phyloP scores from a whole-genome alignment of 2,113 vertebrate genomes.

The Prietella phreatophila region DNA sequence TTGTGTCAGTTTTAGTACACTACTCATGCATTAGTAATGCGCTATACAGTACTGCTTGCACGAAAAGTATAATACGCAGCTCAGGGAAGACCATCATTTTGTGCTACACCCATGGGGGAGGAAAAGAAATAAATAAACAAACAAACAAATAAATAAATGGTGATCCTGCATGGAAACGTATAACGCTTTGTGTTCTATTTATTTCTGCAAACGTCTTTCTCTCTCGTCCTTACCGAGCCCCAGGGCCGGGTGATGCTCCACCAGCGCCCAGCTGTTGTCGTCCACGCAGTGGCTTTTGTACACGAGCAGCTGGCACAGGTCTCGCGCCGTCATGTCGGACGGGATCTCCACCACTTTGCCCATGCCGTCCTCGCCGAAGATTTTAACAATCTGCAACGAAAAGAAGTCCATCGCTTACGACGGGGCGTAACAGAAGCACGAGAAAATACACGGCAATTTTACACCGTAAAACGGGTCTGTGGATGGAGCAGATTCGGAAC shows the following conservation, averaged over 20 bases:
- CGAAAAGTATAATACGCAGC: neutral
- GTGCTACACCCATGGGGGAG: neutral
- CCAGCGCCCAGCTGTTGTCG: conserved; percentile 96
- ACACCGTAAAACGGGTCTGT: neutral
- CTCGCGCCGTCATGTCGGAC: conserved; percentile 91
- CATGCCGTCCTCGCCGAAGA: conserved; percentile 95
- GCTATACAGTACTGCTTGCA: neutral
- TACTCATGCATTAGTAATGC: neutral
- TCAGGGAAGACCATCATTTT: neutral
- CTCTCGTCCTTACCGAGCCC: conserved; percentile 82
- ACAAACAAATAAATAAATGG: neutral
- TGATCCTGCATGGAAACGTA: neutral
- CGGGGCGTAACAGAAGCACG: no score
- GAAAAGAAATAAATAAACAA: no score
- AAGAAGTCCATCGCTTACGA: neutral
- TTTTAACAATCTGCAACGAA: conserved; percentile 86
- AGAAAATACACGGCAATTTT: neutral
- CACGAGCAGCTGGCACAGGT: conserved; percentile 96
- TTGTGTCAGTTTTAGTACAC: neutral
- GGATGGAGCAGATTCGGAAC: neutral
- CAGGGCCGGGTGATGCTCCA: conserved; percentile 93
- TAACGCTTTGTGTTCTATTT: neutral
- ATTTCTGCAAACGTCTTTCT: neutral
- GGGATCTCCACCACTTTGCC: conserved; percentile 95
- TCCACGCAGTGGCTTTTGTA: conserved; percentile 98